A percentile compares a stretch with the other conserved stretches of the same genome.
phyloP scores from a whole-genome alignment of 1,140 invertebrate species.

The Drosophila ohnishii region DNA sequence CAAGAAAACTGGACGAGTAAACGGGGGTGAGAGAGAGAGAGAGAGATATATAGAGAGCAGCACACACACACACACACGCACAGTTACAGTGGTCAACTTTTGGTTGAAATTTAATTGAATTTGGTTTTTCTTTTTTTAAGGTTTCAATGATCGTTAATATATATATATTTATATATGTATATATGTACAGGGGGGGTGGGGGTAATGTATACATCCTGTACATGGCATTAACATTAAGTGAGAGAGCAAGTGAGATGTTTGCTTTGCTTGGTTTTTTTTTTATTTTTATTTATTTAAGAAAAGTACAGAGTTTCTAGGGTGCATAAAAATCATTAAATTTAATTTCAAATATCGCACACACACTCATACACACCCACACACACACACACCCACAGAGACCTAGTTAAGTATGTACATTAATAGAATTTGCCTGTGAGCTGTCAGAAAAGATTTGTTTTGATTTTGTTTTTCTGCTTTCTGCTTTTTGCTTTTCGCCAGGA shows the following conservation, averaged over 20 bases:
- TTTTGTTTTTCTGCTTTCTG: conserved; percentile 41
- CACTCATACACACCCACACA: not conserved
- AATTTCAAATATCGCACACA: conserved; percentile 18
- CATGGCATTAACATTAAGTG: conserved; percentile 9
- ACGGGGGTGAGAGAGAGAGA: conserved; percentile 11
- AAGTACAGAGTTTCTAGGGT: conserved; percentile 18
- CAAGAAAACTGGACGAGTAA: conserved; percentile 44
- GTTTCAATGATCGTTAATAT: conserved; percentile 34
- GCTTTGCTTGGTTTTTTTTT: conserved; percentile 3
- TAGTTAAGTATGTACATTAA: conserved; percentile 45
- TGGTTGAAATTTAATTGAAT: not conserved
- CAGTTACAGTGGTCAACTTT: conserved; percentile 43
- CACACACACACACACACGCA: conserved; percentile 33
- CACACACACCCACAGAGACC: conserved; percentile 13
- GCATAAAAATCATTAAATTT: conserved; percentile 40
- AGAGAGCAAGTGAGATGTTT: conserved; percentile 12
- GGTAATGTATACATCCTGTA: conserved; percentile 8
- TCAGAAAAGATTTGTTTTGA: conserved; percentile 69
- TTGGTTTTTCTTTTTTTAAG: conserved; percentile 8
- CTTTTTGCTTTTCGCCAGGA: conserved; percentile 16
- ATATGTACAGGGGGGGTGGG: conserved; percentile 23
- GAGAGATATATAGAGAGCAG: conserved; percentile 3
- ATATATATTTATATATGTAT: conserved; percentile 46
- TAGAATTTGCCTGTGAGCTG: conserved; percentile 61
- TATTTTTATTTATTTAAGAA: conserved; percentile 4